phyloP scores from a whole-genome alignment of 2,888 invertebrate genomes.

The Phyto melanocephala region DNA sequence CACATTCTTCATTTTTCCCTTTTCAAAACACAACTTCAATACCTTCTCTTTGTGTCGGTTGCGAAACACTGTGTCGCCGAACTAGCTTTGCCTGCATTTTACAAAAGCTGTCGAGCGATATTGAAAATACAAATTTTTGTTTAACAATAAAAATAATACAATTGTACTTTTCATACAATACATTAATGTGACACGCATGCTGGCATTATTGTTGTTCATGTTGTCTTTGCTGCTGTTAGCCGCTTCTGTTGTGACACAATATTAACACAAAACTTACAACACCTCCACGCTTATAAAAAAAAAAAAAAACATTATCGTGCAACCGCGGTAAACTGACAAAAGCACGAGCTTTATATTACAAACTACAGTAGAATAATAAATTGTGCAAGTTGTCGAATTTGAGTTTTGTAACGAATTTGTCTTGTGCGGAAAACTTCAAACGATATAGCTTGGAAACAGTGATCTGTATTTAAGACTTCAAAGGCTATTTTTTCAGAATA shows the following conservation, averaged over 20 bases:
- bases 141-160: constrained; percentile 49
- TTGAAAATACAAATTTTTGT: constrained; percentile 32
- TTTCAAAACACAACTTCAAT: background rate
- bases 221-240: constrained; percentile 1
- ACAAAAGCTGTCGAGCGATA: constrained; percentile 30
- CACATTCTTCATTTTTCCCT: too few species aligned
- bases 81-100: background rate
- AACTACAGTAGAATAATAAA: background rate
- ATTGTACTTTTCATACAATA: constrained; percentile 45
- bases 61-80: constrained; percentile 31
- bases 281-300: background rate
- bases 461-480: too few species aligned
- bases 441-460: too few species aligned
- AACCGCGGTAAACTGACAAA: constrained; percentile 8
- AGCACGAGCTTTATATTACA: background rate
- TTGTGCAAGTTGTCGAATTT: too few species aligned
- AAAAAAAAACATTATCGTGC: background rate
- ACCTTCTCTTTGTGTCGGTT: background rate
- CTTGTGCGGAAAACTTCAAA: too few species aligned
- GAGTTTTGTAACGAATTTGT: too few species aligned
- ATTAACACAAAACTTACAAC: constrained; percentile 1
- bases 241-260: constrained; percentile 21
- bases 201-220: constrained; percentile 28
- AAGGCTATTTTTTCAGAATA: too few species aligned
- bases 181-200: constrained; percentile 54